These are phyloP conservation scores for Patiria miniata DNA, from an alignment of 35 echinoderm and acorn worm species.

Conservation along the genomic window DNA sequence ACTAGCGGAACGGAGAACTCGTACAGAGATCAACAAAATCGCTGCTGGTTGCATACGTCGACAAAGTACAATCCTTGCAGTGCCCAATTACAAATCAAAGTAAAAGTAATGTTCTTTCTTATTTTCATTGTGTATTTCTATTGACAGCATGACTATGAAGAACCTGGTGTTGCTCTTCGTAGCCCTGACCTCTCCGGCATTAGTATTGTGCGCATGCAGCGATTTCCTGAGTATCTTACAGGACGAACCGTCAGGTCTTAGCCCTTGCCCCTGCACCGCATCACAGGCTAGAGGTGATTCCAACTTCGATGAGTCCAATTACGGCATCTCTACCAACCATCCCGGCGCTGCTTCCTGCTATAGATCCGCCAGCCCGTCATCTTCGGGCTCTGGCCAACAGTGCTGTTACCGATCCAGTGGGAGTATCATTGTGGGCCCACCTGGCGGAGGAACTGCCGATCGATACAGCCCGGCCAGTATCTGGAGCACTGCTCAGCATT, in stretches of 20 bases:
- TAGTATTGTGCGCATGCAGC: too few relatives aligned
- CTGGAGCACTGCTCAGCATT: not conserved
- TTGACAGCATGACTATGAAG: too few relatives aligned
- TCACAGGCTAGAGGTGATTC: conserved; percentile 25
- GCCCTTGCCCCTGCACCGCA: conserved; percentile 37
- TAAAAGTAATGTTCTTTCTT: too few relatives aligned
- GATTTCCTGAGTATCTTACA: too few relatives aligned
- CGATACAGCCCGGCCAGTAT: not conserved
- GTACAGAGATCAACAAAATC: too few relatives aligned
- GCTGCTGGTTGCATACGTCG: too few relatives aligned
- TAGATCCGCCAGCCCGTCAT: not conserved
- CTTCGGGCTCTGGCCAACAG: conserved; percentile 36
- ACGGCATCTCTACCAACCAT: not conserved
- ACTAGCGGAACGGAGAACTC: too few relatives aligned
- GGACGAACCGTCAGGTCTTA: not conserved
- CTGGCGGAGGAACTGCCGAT: conserved; percentile 38
- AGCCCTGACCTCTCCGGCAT: too few relatives aligned
- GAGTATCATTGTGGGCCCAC: conserved; percentile 36
- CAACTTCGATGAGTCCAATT: not conserved
- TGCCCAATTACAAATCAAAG: too few relatives aligned
- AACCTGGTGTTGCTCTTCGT: too few relatives aligned
- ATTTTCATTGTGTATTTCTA: too few relatives aligned
- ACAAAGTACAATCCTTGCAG: too few relatives aligned
- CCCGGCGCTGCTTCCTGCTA: conserved; percentile 21
- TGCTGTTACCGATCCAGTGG: conserved; percentile 57